A percentile compares a stretch with the other conserved stretches of the same genome.
These are phyloP conservation scores for Protaetia brevitarsis DNA, from an alignment of 1,140 invertebrate species.

Conservation along the genomic window DNA sequence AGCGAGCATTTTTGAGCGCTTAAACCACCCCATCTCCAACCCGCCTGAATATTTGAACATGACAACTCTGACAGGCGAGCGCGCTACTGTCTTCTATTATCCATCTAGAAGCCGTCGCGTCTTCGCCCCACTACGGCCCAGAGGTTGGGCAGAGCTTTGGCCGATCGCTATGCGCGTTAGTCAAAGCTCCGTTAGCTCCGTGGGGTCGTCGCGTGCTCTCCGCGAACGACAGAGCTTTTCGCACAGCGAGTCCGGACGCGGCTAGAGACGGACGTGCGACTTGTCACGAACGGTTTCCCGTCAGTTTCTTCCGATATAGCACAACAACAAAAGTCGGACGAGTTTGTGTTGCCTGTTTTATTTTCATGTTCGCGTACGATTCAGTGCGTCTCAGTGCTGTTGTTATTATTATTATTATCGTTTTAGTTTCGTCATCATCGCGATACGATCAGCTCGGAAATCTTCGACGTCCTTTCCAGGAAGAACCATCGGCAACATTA, in stretches of 20 bases:
- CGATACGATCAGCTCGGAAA: no score
- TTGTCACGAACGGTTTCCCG: no score
- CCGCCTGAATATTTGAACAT: conserved; percentile 11
- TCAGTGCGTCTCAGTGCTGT: no score
- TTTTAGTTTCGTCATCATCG: no score
- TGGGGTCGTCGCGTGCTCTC: background rate
- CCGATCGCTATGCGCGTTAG: background rate
- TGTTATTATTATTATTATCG: no score
- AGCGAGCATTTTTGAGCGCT: background rate
- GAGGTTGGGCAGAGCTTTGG: background rate
- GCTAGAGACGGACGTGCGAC: background rate
- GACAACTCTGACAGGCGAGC: conserved; percentile 6
- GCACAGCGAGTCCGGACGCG: conserved; percentile 3
- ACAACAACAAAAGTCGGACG: no score
- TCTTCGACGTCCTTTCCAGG: no score
- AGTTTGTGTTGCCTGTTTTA: no score
- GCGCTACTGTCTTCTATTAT: conserved; percentile 15
- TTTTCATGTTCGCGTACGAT: no score
- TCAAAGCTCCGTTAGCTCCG: conserved; percentile 10
- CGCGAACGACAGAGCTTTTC: conserved; percentile 3
- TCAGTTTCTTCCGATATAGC: no score
- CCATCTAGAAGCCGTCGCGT: no score
- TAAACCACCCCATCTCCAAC: conserved; percentile 2
- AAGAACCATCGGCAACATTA: background rate
- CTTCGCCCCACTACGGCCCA: conserved; percentile 5